Percentiles rank a stretch among this genome's conserved stretches.
Evolutionary conservation across 92 coral and sea anemone species (phyloP).

Genomic region (Diadumene lineata): DNA sequence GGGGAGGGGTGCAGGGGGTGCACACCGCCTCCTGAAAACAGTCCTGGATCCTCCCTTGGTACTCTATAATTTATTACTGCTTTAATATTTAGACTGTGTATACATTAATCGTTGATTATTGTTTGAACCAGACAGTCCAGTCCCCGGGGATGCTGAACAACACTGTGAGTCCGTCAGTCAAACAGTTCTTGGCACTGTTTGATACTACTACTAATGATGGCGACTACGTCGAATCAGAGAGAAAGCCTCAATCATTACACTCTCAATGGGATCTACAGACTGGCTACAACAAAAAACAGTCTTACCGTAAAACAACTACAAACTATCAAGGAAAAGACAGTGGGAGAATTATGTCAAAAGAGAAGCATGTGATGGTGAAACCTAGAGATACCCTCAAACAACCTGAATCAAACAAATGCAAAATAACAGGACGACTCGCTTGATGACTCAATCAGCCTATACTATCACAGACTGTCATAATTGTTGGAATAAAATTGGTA

Average conservation of each 20-base stretch:
- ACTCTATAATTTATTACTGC: background rate
- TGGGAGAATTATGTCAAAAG: background rate
- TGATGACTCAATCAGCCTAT: background rate
- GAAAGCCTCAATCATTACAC: background rate
- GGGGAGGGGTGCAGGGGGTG: no score
- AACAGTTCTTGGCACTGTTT: constrained; percentile 3
- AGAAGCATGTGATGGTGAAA: background rate
- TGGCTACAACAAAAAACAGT: background rate
- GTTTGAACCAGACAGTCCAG: constrained; percentile 76
- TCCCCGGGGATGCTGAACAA: constrained; percentile 56
- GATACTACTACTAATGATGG: background rate
- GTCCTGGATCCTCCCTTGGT: background rate
- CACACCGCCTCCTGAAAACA: background rate
- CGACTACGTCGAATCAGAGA: background rate
- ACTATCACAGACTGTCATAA: background rate
- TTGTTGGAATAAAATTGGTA: constrained; percentile 6
- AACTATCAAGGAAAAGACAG: background rate
- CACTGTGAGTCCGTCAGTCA: background rate
- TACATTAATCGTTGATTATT: constrained; percentile 37
- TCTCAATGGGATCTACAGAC: background rate
- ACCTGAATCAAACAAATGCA: constrained; percentile 4
- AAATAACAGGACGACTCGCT: constrained; percentile 6
- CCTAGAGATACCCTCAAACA: background rate
- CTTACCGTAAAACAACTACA: background rate
- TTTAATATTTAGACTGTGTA: background rate